These are phyloP conservation scores for Tilapia sparmanii DNA, from an alignment of 2,113 vertebrate genomes.

Conservation along the genomic window DNA sequence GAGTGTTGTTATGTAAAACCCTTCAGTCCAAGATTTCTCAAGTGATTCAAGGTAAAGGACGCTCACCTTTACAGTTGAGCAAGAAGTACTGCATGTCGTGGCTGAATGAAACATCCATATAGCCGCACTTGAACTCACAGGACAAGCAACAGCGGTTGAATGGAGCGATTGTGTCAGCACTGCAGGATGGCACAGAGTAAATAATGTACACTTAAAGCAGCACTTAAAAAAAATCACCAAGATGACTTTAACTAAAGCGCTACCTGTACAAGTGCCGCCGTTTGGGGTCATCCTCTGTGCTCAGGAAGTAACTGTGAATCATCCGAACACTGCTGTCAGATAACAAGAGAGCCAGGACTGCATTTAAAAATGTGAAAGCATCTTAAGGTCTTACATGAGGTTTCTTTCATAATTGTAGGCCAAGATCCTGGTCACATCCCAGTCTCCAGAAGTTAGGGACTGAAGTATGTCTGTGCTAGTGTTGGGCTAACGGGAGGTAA, in stretches of 20 bases:
- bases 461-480: constrained; percentile 86
- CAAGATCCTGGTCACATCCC: constrained; percentile 92
- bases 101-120: constrained; percentile 90
- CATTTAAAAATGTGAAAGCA: not conserved
- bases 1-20: not conserved
- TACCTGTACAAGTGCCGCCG: constrained; percentile 93
- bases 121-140: constrained; percentile 87
- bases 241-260: not conserved
- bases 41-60: not conserved
- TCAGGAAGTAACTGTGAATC: constrained; percentile 87
- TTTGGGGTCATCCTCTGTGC: constrained; percentile 89
- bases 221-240: not conserved
- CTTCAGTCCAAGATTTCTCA: not conserved
- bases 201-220: not conserved
- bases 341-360: not conserved
- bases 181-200: constrained; percentile 51
- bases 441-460: constrained; percentile 91
- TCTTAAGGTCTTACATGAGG: constrained; percentile 79
- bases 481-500: constrained; percentile 78
- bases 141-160: constrained; percentile 93
- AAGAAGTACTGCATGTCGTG: constrained; percentile 79
- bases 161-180: constrained; percentile 82
- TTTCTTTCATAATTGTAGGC: constrained; percentile 83
- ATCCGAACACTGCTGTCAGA: not conserved
- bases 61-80: constrained; percentile 88